phyloP scores from a whole-genome alignment of 2,797 vertebrate genomes.

The Iguana delicatissima region DNA sequence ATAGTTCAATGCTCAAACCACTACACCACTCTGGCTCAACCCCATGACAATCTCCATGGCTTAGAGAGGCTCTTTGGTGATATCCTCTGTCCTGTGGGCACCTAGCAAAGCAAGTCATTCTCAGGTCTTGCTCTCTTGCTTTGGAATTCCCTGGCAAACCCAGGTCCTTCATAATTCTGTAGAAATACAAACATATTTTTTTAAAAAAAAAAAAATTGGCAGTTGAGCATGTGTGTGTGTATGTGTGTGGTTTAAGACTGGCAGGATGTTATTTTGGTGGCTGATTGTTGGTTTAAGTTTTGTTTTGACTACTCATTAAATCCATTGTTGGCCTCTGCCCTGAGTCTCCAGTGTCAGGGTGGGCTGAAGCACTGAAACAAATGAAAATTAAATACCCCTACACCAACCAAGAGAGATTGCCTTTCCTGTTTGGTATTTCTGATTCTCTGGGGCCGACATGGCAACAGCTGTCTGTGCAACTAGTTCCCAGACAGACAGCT shows the following conservation, averaged over 20 bases:
- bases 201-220: too few relatives aligned
- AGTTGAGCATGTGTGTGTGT: not conserved
- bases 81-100: not conserved
- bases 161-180: not conserved
- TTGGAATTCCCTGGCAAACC: constrained; percentile 10
- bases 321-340: constrained; percentile 18
- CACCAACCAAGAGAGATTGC: not conserved
- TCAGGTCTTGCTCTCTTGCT: not conserved
- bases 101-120: not conserved
- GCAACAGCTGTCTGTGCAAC: constrained; percentile 25
- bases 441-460: constrained; percentile 1
- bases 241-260: constrained; percentile 5
- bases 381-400: not conserved
- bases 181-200: not conserved
- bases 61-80: not conserved
- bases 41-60: not conserved
- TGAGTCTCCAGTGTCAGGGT: constrained; percentile 11
- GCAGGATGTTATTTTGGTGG: constrained; percentile 23
- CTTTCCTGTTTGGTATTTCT: constrained; percentile 11
- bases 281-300: constrained; percentile 18
- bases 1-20: too few relatives aligned
- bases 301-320: constrained; percentile 29
- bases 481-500: constrained; percentile 7
- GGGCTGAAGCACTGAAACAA: constrained; percentile 17
- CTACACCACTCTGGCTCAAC: not conserved